Base-by-base conservation (phyloP, 2,113 vertebrate species). In the Dicrurus megarhynchus region DNA sequence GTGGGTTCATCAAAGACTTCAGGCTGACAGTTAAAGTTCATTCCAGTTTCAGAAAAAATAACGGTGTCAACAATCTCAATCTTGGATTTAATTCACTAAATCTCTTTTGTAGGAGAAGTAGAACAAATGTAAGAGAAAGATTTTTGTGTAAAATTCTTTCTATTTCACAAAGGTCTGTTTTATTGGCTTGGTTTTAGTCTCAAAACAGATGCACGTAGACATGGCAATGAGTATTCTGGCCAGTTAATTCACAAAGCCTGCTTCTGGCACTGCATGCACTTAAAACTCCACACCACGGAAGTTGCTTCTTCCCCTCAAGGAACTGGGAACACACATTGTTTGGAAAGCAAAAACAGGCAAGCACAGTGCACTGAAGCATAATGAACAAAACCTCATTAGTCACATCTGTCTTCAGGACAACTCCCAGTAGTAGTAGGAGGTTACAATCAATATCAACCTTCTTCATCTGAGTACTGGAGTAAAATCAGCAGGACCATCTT, bases 381-480 rank as follows among this genome's bases (percentile, higher is more conserved):
- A 69, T 10, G 6, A 71, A 91, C 50, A 12, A 88, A 78, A 74
- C 68, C 28, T 88, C 77, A 90, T 91, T 59, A 92, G 55, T 79
- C 68, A 79, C 71, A 94, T 84, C 71, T 90, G 32, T 96, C 89
- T 96, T 88, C 65, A 78, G 59, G 70, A 92, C 59, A 96, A 17
- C 44, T 70, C 83, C 32, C 81, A 37, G 6, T 17, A 85, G 46
- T 4, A 65, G 75, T 17, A 75, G 61, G 69, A 73, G 37, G 26
- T 86, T 87, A 68, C 57, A 32, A 28, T 30, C 67, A 65, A 4
- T 86, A 89, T 59, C 79, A 82, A 11, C 42, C 49, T 78, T 75
- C 92, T 95, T 92, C 55, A 77, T 89, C 68, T 87, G 57, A 47
- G 89, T 65, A 68, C 49, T 78, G 32, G 60, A 94, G 68, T 60